These are phyloP conservation scores for Peromyscus polionotus DNA, from an alignment of 2,113 vertebrate species.

Conservation along the genomic window DNA sequence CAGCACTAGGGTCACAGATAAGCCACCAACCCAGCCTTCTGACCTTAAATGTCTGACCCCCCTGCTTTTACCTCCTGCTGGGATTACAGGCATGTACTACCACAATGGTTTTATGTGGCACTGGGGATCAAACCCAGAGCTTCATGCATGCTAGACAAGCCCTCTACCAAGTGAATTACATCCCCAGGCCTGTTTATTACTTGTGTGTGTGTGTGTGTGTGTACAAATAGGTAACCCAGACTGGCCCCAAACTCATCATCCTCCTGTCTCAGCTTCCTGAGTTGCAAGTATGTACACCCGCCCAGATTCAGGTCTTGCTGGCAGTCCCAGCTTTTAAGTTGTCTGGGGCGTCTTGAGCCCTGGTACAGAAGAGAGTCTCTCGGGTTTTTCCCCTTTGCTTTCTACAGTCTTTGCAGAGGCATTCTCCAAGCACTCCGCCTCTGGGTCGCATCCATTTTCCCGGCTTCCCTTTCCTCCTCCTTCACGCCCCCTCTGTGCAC, in stretches of 20 bases:
- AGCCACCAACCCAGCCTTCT: not conserved
- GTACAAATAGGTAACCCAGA: not conserved
- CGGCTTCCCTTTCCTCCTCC: not conserved
- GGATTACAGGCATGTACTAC: not conserved
- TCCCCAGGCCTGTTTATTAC: constrained; percentile 66
- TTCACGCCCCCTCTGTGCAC: not conserved
- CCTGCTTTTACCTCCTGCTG: not conserved
- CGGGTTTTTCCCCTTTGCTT: not conserved
- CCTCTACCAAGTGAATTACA: not conserved
- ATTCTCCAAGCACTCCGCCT: not conserved
- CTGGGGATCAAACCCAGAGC: not conserved
- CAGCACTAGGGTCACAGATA: not conserved
- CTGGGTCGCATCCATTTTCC: not conserved
- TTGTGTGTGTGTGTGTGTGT: too few species aligned
- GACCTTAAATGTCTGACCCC: not conserved
- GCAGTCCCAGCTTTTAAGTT: constrained; percentile 84
- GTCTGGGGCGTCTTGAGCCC: not conserved
- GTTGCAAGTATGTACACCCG: not conserved
- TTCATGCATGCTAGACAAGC: not conserved
- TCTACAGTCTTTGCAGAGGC: constrained; percentile 23
- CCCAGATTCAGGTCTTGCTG: constrained; percentile 83
- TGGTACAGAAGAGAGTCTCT: not conserved
- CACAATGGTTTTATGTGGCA: not conserved
- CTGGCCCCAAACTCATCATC: not conserved
- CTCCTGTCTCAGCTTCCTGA: not conserved